phyloP scores from a whole-genome alignment of 1,140 invertebrate genomes.

The Dendroctonus valens region DNA sequence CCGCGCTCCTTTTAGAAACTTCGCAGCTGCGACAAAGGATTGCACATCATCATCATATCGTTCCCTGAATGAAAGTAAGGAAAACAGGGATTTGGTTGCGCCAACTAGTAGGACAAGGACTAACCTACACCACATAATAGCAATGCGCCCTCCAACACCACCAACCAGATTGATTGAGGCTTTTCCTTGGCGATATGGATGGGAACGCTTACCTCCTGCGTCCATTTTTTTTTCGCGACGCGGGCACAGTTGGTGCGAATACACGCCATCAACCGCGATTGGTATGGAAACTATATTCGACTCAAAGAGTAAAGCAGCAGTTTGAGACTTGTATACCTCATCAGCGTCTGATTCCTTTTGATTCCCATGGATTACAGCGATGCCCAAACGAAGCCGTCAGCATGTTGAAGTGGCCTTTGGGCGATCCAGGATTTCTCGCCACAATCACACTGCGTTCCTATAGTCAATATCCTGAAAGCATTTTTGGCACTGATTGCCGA shows the following conservation, averaged over 20 bases:
- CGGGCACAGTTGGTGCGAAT: slow-evolving; percentile 68
- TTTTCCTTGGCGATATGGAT: slow-evolving; percentile 94
- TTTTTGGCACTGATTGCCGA: not conserved
- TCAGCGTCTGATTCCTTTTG: slow-evolving; percentile 89
- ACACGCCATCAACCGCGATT: slow-evolving; percentile 66
- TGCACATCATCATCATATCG: slow-evolving; percentile 98
- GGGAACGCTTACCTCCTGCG: slow-evolving; percentile 80
- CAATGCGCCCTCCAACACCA: slow-evolving; percentile 95
- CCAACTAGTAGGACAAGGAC: not conserved
- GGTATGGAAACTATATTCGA: not conserved
- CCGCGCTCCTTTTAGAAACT: slow-evolving; percentile 95
- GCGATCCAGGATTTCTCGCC: slow-evolving; percentile 94
- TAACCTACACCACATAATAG: slow-evolving; percentile 96
- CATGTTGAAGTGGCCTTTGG: slow-evolving; percentile 98
- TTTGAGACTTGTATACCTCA: slow-evolving; percentile 58
- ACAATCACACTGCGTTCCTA: slow-evolving; percentile 98
- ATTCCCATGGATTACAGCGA: slow-evolving; percentile 98
- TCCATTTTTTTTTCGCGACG: slow-evolving; percentile 80
- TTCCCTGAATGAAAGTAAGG: slow-evolving; percentile 72
- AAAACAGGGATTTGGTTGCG: not conserved
- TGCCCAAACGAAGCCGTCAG: slow-evolving; percentile 91
- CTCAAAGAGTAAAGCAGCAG: too few relatives aligned
- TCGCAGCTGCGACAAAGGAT: slow-evolving; percentile 93
- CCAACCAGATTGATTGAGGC: slow-evolving; percentile 96
- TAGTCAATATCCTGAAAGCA: slow-evolving; percentile 91